Evolutionary conservation across 2,113 vertebrate genomes (phyloP), one percentile per base, ranked within the genome.

Genomic region (Trochalopteron elliotii): DNA sequence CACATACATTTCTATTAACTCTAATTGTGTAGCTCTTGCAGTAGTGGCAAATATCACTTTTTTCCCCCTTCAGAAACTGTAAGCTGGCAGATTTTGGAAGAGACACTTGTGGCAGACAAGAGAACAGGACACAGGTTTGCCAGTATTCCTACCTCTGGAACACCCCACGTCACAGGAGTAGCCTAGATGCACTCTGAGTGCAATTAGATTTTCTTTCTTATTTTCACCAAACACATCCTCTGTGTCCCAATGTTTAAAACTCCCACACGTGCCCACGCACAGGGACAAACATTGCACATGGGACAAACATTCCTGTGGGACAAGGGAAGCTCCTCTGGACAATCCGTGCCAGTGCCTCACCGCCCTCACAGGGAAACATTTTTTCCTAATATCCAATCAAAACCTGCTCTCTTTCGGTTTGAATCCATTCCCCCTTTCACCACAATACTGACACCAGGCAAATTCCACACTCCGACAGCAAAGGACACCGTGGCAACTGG

Each of bases 201-300:
- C 19, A 59, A 0, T 5, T 35, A 76, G 4, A 25, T 12, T 67
- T 52, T 16, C 40, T 31, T 67, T 35, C 17, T 24, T 39, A 82
- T 61, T 61, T 25, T 42, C 59, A 60, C 16, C 20, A 52, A 39
- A 45, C 47, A n/a, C 5, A 53, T 55, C 7, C 55, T 5, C 35
- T 1, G 0, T 4, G 4, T 64, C 42, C 49, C 33, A 42, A 2
- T 2, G 2, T n/a, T 28, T 71, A 19, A 20, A 65, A 69, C 21
- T 24, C 30, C n/a, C n/a, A 40, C 0, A 1, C 4, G 14, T n/a
- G 33, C 31, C 64, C 22, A 5, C 0, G 2, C 60, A 55, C 33
- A 18, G 24, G 10, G 39, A 49, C 20, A 15, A 63, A 14, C 45
- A 39, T 8, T 77, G 42, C 42, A 42, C 42, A 42, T 16, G 42